Evolutionary conservation across 2,888 invertebrate genomes (phyloP), one percentile per base, ranked within the genome.

Genomic region (Pediacus dermestoides): DNA sequence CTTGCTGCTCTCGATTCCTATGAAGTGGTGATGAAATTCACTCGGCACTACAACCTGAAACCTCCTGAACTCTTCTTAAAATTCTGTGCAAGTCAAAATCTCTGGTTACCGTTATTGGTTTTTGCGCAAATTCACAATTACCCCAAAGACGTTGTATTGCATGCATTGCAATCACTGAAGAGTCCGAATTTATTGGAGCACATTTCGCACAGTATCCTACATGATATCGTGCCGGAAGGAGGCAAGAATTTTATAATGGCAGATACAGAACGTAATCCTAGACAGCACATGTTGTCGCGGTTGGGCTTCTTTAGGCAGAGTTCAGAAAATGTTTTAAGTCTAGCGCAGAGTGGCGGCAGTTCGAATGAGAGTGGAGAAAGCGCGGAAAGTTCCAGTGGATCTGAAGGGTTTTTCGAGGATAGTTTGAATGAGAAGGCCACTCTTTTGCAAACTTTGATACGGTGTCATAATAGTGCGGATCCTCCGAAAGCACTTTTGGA

Each of bases 31-130:
- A 69, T 81, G 1, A 75, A 76, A 58, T 81, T 82, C 63, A 76
- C 81, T 1, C 66, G 68, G 45, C 58, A 74, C 22, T 80, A 81
- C 49, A 74, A 75, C 45, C 60, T 78, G 18, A 68, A 74, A 2
- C 61, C 80, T 22, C 83, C 84, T 1, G 75, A 76, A 46, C 57
- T 65, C 46, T 76, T 82, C 50, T 61, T 85, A 14, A 74, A 70
- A 38, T 68, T 76, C 52, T 81, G 81, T 44, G 78, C 83, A 0
- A 66, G 64, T 10, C 63, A 69, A 1, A 76, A 84, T 61, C 72
- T 78, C 34, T 88, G 87, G 85, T 77, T 86, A 58, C 78, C 79
- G 32, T 80, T 87, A 55, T 61, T 85, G 8, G 66, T 85, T 12
- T 76, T 81, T 22, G 75, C 80, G 1, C 82, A 88, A 52, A 76